A percentile compares a stretch with the other conserved stretches of the same genome.
Evolutionary conservation across 2,113 vertebrate genomes (phyloP).

Genomic region (Peromyscus maniculatus): DNA sequence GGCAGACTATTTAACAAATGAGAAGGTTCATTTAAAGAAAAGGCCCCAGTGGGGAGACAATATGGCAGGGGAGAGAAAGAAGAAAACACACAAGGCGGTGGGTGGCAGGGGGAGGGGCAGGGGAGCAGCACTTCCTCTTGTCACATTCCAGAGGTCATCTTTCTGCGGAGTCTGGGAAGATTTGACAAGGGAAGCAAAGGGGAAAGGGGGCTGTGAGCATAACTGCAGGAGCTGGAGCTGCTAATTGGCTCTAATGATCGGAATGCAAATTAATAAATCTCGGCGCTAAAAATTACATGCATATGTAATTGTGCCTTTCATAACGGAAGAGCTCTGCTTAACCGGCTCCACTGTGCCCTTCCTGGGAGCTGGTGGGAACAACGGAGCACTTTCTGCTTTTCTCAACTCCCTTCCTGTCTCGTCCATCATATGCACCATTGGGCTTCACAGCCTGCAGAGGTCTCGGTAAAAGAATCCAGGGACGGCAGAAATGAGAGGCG

Average conservation of each 20-base stretch:
- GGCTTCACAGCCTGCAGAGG: conserved; percentile 54
- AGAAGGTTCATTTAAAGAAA: not conserved
- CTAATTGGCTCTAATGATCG: conserved; percentile 80
- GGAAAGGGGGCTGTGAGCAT: conserved; percentile 44
- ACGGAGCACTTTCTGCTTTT: not conserved
- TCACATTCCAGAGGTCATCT: not conserved
- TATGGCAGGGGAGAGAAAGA: not conserved
- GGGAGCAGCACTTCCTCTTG: not conserved
- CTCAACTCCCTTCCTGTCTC: not conserved
- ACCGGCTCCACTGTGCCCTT: conserved; percentile 56
- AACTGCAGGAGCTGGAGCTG: conserved; percentile 59
- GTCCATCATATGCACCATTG: not conserved
- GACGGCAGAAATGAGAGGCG: not conserved
- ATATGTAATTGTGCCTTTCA: conserved; percentile 76
- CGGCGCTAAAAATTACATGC: conserved; percentile 81
- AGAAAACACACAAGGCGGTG: not conserved
- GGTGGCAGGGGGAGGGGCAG: too few species aligned
- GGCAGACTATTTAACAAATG: not conserved
- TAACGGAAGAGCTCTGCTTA: conserved; percentile 71
- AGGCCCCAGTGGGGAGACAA: not conserved
- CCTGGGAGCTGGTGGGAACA: not conserved
- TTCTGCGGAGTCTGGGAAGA: not conserved
- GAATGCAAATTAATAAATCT: conserved; percentile 82
- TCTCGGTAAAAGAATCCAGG: conserved; percentile 48
- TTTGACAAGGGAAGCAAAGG: conserved; percentile 49